Evolutionary conservation across 2,888 invertebrate genomes (phyloP), one percentile per base, ranked within the genome.

Genomic region (Diadegma fenestrale): DNA sequence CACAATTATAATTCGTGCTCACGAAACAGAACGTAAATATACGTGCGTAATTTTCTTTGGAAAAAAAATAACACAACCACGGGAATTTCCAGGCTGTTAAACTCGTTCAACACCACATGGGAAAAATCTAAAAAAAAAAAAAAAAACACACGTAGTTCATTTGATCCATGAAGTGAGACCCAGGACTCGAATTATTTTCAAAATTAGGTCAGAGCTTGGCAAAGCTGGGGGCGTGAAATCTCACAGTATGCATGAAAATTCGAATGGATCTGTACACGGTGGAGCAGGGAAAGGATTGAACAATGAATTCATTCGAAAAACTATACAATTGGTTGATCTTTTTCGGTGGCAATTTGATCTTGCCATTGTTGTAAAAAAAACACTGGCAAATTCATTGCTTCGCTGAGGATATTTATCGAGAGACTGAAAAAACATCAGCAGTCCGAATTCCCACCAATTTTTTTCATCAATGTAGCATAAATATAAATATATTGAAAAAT

Each of bases 381-480:
- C 14, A 0, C 26, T 12, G 12, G 6, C 7, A 4, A 26, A 14
- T 58, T 54, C 5, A 26, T 54, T 22, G 22, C 10, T 8, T 22
- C 1, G 4, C 12, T 26, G 5, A 22, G 0, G 10, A 54, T 26
- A 54, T 26, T 58, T 26, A 14, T 26, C 2, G 6, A 10, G 14
- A 14, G 14, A 58, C 6, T 58, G 1, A 10, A 26, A 7, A 68
- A 22, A 10, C 30, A 26, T 26, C 4, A 17, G 10, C 0, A 7
- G 66, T 68, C 30, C 45, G 45, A 45, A n/a, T 68, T 45, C 8
- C 5, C 68, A 45, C 68, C 45, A 64, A 64, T 45, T 45, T 45
- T 45, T 30, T 45, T 19, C 22, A 26, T 17, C 43, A 26, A 43
- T 66, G 66, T 14, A 14, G 22, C 43, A 26, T 26, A 26, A 6